Conservation (phyloP, 2,797 vertebrate genomes). For the Alfaro cultratus region DNA sequence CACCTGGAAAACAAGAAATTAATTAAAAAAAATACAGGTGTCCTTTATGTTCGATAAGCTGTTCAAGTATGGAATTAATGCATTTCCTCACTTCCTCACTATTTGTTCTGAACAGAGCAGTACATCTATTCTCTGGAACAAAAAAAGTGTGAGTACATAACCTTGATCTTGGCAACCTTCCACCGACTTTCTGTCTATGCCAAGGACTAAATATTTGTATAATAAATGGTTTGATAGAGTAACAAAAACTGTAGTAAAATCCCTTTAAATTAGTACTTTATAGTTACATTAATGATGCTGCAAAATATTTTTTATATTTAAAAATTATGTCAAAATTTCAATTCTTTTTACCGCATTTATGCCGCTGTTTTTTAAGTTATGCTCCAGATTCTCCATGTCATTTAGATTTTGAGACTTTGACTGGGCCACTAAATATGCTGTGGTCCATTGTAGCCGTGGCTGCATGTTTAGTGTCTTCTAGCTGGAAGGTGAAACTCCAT, state of each 20-base stretch:
- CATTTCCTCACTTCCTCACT: neutral
- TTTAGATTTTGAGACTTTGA: neutral
- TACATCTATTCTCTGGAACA: neutral
- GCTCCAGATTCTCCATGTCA: neutral
- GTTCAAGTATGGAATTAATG: neutral
- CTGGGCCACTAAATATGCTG: neutral
- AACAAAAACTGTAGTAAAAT: neutral
- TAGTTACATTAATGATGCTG: neutral
- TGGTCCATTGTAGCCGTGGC: neutral
- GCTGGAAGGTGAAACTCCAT: neutral
- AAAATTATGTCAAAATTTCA: neutral
- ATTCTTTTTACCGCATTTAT: too few relatives aligned
- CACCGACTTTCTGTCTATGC: neutral
- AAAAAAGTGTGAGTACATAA: neutral
- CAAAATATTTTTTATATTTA: conserved; percentile 3
- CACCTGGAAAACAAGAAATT: neutral
- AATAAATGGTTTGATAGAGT: neutral
- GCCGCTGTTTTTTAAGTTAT: neutral
- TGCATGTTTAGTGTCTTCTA: neutral
- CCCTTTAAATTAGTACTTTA: neutral
- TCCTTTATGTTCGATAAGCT: neutral
- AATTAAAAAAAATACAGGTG: neutral
- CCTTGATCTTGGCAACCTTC: neutral
- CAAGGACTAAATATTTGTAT: neutral
- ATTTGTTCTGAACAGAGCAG: neutral